Base-by-base conservation (phyloP, 2,797 vertebrate species). In the Vespertilio murinus region DNA sequence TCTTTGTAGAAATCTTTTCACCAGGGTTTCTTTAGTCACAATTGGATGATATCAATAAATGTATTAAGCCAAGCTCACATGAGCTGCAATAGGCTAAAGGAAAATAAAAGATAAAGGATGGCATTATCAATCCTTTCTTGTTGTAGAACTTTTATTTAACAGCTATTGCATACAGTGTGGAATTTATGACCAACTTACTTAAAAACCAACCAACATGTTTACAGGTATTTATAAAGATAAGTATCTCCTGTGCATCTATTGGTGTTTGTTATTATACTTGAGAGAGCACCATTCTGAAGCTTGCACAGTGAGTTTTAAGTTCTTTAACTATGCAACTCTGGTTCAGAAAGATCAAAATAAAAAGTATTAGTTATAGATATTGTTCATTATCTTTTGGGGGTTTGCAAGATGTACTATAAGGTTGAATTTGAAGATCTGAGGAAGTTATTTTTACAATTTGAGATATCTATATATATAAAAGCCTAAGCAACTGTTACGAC, bases 301-400 rank as follows among this genome's bases (percentile, higher is more conserved):
- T 61, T n/a, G 0, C 1, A 42, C 23, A 30, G 0, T 38, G 49
- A 86, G 33, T 52, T 94, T 89, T 86, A 86, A 91, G 82, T 54
- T 71, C 14, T 79, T 90, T 69, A 40, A 45, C 52, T 73, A 33
- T 75, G 30, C 14, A 88, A 56, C 59, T 67, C 5, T 79, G 42
- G 20, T 95, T 83, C 86, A 85, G 30, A 87, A 38, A 82, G 20
- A 83, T 47, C 67, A 90, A 92, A 94, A 73, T 52, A 30, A 64
- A 82, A 88, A 38, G 10, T 10, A 45, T 70, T 38, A 13, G 13
- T 77, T 59, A 61, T 13, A 69, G 38, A 75, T 88, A 78, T n/a
- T 79, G 75, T 88, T 40, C 59, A 16, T 65, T 75, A 47, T 42
- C 14, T 6, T 69, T 61, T 73, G 35, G 23, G 52, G 42, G 13